These are phyloP conservation scores for Periphyllus acericola DNA, from an alignment of 2,888 invertebrate species.

Conservation along the genomic window DNA sequence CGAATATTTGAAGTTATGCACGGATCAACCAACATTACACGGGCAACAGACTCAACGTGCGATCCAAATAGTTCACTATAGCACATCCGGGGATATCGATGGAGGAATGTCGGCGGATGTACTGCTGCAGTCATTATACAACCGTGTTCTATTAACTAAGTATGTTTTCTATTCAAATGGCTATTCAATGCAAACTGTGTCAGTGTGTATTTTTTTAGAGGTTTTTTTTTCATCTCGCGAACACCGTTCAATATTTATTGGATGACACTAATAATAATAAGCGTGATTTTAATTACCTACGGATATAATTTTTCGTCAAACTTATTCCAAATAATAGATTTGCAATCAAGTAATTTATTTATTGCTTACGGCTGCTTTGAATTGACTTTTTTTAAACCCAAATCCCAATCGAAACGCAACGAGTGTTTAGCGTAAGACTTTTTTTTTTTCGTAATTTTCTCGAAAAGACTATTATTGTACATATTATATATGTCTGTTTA, in stretches of 20 bases:
- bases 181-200: slow-evolving; percentile 55
- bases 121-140: slow-evolving; percentile 31
- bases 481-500: neutral
- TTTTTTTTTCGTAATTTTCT: neutral
- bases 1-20: too few relatives aligned
- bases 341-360: neutral
- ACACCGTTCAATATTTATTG: neutral
- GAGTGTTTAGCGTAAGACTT: neutral
- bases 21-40: too few relatives aligned
- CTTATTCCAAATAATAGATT: neutral
- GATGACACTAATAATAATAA: neutral
- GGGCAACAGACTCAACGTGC: neutral
- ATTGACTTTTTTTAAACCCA: neutral
- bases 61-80: neutral
- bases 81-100: slow-evolving; percentile 26
- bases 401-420: neutral
- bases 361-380: too few relatives aligned
- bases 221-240: neutral
- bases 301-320: neutral
- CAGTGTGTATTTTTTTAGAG: slow-evolving; percentile 18
- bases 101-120: slow-evolving; percentile 42
- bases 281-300: neutral
- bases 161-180: slow-evolving; percentile 49
- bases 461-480: neutral
- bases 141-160: slow-evolving; percentile 29